Conservation (phyloP, 2,113 vertebrate species). For the Sterna hirundo region DNA sequence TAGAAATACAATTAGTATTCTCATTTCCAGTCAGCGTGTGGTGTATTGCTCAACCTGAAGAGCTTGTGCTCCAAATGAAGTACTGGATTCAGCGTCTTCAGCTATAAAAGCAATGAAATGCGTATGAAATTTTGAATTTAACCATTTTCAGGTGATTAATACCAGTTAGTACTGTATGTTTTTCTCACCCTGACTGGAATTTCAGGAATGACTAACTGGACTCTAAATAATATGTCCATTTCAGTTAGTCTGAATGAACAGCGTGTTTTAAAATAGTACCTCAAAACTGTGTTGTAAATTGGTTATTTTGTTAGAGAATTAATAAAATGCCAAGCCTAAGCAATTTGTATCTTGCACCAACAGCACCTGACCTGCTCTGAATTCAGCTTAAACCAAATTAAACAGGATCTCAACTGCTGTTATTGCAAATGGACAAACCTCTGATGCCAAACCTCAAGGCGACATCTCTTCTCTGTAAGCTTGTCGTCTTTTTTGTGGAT, state of each 20-base stretch:
- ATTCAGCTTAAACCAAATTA: not conserved
- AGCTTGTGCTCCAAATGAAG: not conserved
- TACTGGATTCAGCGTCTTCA: not conserved
- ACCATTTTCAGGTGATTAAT: not conserved
- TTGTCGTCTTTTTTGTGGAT: not conserved
- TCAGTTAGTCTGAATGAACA: not conserved
- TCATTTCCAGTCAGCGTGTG: not conserved
- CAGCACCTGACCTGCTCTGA: not conserved
- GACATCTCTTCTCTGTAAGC: not conserved
- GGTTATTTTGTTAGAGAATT: not conserved
- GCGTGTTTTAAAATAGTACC: not conserved
- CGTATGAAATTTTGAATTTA: not conserved
- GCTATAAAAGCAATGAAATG: not conserved
- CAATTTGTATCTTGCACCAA: not conserved
- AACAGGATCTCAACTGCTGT: not conserved
- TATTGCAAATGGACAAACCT: not conserved
- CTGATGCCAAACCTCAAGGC: not conserved
- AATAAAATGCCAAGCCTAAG: not conserved
- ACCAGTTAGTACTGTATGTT: not conserved
- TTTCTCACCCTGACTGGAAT: not conserved
- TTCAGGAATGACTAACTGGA: not conserved
- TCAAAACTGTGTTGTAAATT: not conserved
- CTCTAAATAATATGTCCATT: not conserved
- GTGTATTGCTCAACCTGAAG: not conserved
- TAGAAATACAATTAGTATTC: not conserved